Conservation (phyloP, 2,797 vertebrate genomes). For the Anisognathus igniventris region DNA sequence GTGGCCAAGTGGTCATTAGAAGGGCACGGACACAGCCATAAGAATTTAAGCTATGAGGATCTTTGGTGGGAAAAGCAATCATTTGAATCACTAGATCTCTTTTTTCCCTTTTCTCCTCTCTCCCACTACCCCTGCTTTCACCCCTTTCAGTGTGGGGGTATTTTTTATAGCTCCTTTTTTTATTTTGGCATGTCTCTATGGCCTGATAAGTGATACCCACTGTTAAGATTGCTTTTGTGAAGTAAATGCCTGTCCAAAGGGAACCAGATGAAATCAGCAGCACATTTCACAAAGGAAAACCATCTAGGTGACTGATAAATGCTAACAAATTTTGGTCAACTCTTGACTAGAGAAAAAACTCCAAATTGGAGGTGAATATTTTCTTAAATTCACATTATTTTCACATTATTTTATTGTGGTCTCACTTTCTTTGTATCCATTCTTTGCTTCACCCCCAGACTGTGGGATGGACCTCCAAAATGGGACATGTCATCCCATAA, state of each 20-base stretch:
- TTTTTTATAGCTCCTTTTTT: background rate
- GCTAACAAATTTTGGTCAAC: background rate
- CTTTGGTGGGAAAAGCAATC: background rate
- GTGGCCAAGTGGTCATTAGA: background rate
- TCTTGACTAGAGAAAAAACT: background rate
- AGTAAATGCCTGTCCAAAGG: background rate
- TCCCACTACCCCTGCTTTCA: background rate
- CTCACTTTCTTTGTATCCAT: background rate
- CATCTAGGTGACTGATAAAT: background rate
- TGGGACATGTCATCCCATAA: background rate
- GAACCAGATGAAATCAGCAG: background rate
- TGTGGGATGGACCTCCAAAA: background rate
- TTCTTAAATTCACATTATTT: background rate
- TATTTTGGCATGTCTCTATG: background rate
- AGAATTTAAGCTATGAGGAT: background rate
- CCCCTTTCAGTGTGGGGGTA: fast-evolving
- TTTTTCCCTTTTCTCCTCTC: background rate
- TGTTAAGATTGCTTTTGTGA: background rate
- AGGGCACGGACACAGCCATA: background rate
- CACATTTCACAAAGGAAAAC: background rate
- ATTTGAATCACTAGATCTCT: background rate
- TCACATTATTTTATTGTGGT: background rate
- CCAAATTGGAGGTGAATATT: background rate
- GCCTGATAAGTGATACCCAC: background rate
- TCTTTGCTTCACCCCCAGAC: background rate